phyloP scores from a whole-genome alignment of 30 jellyfish, hydroid and myxozoan species.

The Aurelia aurita region DNA sequence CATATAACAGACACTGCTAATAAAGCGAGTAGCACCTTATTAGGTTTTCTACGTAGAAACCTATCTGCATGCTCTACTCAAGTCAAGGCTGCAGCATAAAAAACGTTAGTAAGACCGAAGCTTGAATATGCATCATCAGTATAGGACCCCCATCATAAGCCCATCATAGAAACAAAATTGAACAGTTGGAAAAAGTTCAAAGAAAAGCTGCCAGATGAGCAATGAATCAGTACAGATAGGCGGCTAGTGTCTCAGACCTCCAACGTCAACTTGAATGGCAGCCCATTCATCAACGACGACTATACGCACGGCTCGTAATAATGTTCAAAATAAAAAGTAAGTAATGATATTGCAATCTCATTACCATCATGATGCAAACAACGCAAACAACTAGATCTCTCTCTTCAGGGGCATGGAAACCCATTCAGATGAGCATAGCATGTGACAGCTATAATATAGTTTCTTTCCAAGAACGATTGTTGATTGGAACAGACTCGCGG shows the following conservation, averaged over 20 bases:
- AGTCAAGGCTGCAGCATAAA: slow-evolving; percentile 45
- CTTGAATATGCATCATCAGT: slow-evolving; percentile 45
- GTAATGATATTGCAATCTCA: slow-evolving; percentile 1
- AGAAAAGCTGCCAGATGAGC: background rate
- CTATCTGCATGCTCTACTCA: slow-evolving; percentile 44
- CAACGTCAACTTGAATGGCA: background rate
- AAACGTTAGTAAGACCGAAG: slow-evolving; percentile 16
- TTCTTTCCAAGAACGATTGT: no score
- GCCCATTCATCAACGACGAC: background rate
- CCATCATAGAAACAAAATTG: slow-evolving; percentile 11
- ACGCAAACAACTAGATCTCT: no score
- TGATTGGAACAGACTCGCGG: slow-evolving; percentile 7
- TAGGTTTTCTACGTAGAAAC: slow-evolving; percentile 51
- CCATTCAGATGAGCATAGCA: background rate
- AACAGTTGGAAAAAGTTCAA: slow-evolving; percentile 2
- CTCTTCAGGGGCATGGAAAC: slow-evolving; percentile 7
- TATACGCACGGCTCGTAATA: background rate
- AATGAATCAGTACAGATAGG: background rate
- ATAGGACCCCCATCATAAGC: slow-evolving; percentile 16
- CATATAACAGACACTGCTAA: slow-evolving; percentile 32
- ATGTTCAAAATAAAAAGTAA: background rate
- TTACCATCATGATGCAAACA: background rate
- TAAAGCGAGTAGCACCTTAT: slow-evolving; percentile 41
- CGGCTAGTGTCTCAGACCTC: slow-evolving; percentile 10
- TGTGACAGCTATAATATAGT: no score